Percentiles rank a stretch among this genome's conserved stretches.
phyloP scores from a whole-genome alignment of 2,113 vertebrate genomes.

The Halcyon senegalensis region DNA sequence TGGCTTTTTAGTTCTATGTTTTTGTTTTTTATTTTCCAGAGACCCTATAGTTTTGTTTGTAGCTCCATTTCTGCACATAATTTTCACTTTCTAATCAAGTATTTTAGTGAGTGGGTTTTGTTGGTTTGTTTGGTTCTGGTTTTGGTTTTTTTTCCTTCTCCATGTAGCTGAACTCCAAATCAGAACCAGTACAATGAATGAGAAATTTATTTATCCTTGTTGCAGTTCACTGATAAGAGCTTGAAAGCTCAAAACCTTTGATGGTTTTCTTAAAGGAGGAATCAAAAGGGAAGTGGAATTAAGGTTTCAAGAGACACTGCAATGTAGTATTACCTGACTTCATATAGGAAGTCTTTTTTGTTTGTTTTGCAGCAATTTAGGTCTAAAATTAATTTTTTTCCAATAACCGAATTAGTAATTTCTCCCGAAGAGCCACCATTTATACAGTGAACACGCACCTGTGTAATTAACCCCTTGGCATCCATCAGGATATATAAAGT shows the following conservation, averaged over 20 bases:
- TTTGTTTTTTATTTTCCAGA: background rate
- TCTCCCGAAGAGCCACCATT: background rate
- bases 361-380: background rate
- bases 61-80: no score
- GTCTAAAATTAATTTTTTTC: background rate
- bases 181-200: background rate
- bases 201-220: background rate
- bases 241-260: background rate
- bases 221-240: background rate
- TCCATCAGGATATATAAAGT: background rate
- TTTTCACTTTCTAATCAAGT: background rate
- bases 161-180: background rate
- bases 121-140: background rate
- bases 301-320: background rate
- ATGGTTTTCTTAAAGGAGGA: background rate
- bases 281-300: background rate
- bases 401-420: background rate
- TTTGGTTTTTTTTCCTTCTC: background rate
- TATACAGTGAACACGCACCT: background rate
- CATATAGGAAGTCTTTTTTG: background rate
- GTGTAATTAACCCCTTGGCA: background rate
- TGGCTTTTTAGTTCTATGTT: background rate
- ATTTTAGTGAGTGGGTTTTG: background rate
- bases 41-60: background rate
- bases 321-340: background rate